Percentiles rank a stretch among this genome's conserved stretches.
These are phyloP conservation scores for Gymnorhina tibicen DNA, from an alignment of 2,113 vertebrate species.

Conservation along the genomic window DNA sequence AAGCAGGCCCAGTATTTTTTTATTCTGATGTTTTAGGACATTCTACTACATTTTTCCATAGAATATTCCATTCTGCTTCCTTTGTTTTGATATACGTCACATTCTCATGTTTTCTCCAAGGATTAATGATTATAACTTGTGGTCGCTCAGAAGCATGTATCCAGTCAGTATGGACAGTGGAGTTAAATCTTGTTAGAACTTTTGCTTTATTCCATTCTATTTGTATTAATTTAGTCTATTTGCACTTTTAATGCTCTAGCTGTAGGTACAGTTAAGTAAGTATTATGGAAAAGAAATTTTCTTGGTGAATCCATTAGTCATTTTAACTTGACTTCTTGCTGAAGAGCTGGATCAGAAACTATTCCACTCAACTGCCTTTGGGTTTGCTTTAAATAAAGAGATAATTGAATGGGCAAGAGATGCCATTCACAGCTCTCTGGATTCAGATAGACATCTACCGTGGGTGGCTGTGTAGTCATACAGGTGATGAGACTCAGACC, in stretches of 20 bases:
- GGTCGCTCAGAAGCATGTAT: neutral
- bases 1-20: neutral
- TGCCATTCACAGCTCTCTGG: neutral
- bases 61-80: constrained; percentile 22
- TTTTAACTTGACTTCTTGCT: neutral
- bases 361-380: neutral
- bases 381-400: neutral
- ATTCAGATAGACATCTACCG: neutral
- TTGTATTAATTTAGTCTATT: neutral
- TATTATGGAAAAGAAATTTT: neutral
- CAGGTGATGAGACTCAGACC: neutral
- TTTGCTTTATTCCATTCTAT: neutral
- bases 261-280: neutral
- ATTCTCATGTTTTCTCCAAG: neutral
- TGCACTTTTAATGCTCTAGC: neutral
- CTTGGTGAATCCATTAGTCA: neutral
- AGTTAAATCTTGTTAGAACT: neutral
- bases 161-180: neutral
- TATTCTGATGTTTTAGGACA: neutral
- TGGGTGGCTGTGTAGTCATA: neutral
- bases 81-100: constrained; percentile 10
- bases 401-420: neutral
- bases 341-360: neutral
- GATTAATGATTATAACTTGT: neutral
- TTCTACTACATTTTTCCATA: neutral